These are phyloP conservation scores for Amblyopsis rosae DNA, from an alignment of 2,113 vertebrate genomes.

Conservation along the genomic window DNA sequence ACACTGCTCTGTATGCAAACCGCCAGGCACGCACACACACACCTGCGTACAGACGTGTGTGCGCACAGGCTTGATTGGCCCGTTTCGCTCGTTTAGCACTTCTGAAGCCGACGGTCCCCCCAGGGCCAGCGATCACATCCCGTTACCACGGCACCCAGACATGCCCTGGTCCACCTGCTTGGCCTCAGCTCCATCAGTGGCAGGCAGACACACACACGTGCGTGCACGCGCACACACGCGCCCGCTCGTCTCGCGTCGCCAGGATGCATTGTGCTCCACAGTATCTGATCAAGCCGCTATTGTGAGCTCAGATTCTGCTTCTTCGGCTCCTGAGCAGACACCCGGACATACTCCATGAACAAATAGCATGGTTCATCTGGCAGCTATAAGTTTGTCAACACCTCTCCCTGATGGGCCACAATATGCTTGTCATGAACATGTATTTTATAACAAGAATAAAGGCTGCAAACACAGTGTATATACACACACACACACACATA, in stretches of 20 bases:
- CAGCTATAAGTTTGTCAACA: too few relatives aligned
- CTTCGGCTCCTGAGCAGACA: too few relatives aligned
- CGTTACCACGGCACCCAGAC: slow-evolving; percentile 67
- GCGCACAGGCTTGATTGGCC: slow-evolving; percentile 56
- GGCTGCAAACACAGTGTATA: too few relatives aligned
- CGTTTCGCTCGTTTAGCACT: slow-evolving; percentile 72
- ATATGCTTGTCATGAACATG: too few relatives aligned
- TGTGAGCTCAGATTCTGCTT: too few relatives aligned
- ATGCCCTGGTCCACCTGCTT: slow-evolving; percentile 60
- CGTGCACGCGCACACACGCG: slow-evolving; percentile 14
- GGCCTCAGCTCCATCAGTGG: slow-evolving; percentile 66
- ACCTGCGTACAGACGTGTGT: slow-evolving; percentile 23
- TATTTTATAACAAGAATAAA: too few relatives aligned
- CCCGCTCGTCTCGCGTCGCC: slow-evolving; percentile 41
- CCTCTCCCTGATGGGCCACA: too few relatives aligned
- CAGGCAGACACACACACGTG: slow-evolving; percentile 51
- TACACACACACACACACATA: too few relatives aligned
- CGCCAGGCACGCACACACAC: background rate
- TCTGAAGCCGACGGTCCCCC: slow-evolving; percentile 64
- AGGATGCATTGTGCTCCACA: slow-evolving; percentile 14
- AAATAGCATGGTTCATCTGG: too few relatives aligned
- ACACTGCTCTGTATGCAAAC: background rate
- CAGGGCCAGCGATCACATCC: slow-evolving; percentile 70
- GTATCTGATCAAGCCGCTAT: slow-evolving; percentile 1
- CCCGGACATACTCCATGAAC: too few relatives aligned